Percentiles rank a stretch among this genome's conserved stretches.
Conservation (phyloP, 2,888 invertebrate species). For the Germaria angustata region DNA sequence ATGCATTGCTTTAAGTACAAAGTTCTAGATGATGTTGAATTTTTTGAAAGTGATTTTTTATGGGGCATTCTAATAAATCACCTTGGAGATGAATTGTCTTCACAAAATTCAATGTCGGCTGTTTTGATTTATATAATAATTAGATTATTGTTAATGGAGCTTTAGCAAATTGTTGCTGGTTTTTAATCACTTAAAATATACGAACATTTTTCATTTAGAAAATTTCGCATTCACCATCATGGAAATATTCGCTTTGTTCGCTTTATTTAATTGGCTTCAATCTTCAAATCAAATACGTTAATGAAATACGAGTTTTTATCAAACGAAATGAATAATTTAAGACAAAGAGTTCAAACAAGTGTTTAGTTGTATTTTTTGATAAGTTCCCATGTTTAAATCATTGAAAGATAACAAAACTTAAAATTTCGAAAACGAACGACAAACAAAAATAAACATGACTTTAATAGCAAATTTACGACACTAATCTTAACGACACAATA, state of each 20-base stretch:
- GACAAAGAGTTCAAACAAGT: slow-evolving; percentile 31
- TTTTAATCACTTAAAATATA: background rate
- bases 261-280: slow-evolving; percentile 1
- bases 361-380: slow-evolving; percentile 30
- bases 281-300: background rate
- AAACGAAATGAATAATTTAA: slow-evolving; percentile 34
- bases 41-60: too few species aligned
- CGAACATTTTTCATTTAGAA: background rate
- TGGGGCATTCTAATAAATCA: too few species aligned
- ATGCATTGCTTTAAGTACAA: too few species aligned
- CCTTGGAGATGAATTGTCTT: too few species aligned
- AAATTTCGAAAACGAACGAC: slow-evolving; percentile 19
- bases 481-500: slow-evolving; percentile 63
- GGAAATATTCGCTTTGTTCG: background rate
- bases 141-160: too few species aligned
- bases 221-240: background rate
- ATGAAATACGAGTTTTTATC: slow-evolving; percentile 9
- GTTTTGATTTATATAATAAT: too few species aligned
- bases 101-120: too few species aligned
- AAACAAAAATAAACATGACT: slow-evolving; percentile 56
- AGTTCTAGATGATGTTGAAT: too few species aligned
- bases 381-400: slow-evolving; percentile 49
- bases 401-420: slow-evolving; percentile 1
- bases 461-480: slow-evolving; percentile 64
- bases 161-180: too few species aligned